A percentile compares a stretch with the other conserved stretches of the same genome.
Conservation (phyloP, 1,140 invertebrate species). For the Hylaeus volcanicus region DNA sequence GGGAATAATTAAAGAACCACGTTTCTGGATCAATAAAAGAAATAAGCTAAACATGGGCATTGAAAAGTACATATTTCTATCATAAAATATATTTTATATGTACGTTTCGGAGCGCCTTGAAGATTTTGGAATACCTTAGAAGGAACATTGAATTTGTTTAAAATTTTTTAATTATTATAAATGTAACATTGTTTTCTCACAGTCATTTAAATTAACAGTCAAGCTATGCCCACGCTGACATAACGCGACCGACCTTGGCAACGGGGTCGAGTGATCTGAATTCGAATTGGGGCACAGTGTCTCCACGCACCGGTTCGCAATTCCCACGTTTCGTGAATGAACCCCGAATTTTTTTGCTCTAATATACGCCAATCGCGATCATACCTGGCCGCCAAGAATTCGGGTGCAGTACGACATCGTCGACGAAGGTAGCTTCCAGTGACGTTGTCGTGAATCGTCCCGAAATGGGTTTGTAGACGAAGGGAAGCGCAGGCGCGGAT, state of each 20-base stretch:
- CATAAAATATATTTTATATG: no score
- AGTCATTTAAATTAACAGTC: neutral
- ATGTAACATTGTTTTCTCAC: neutral
- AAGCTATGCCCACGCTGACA: no score
- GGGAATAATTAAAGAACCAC: no score
- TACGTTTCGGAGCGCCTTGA: no score
- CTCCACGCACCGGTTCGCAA: neutral
- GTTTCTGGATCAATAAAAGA: no score
- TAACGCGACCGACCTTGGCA: constrained; percentile 34
- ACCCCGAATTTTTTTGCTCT: neutral
- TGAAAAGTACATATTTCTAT: no score
- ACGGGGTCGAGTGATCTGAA: constrained; percentile 12
- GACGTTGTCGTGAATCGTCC: constrained; percentile 48
- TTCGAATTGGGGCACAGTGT: neutral
- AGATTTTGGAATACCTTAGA: neutral
- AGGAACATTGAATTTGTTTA: no score
- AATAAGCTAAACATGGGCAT: no score
- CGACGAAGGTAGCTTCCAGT: constrained; percentile 62
- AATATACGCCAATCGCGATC: neutral
- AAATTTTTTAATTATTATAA: no score
- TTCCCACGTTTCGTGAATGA: neutral
- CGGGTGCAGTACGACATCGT: constrained; percentile 87
- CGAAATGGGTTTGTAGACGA: constrained; percentile 9
- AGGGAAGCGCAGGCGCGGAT: constrained; percentile 56
- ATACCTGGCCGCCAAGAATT: constrained; percentile 88